Evolutionary conservation across 2,797 vertebrate species (phyloP).

Genomic region (Sarcophilus harrisii): DNA sequence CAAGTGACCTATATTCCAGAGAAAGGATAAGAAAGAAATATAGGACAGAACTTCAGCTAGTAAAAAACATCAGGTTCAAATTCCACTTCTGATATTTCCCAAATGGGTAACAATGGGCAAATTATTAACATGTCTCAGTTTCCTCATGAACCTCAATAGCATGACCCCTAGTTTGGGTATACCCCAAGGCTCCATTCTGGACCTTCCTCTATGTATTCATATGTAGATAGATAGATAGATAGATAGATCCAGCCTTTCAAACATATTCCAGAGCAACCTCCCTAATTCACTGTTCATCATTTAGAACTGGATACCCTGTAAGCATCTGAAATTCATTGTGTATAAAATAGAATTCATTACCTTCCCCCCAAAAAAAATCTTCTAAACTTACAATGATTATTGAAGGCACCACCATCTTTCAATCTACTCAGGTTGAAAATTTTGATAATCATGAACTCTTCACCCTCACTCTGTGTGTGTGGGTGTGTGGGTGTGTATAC

Average conservation of each 20-base stretch:
- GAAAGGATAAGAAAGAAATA: background rate
- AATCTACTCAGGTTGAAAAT: background rate
- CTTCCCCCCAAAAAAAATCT: background rate
- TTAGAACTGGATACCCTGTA: background rate
- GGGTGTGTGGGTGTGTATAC: too few relatives aligned
- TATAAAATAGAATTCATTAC: background rate
- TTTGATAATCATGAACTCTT: background rate
- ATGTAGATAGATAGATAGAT: background rate
- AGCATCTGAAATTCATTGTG: background rate
- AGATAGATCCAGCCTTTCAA: background rate
- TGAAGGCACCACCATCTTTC: background rate
- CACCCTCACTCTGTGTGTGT: too few relatives aligned
- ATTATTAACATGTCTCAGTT: background rate
- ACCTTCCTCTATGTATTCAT: background rate
- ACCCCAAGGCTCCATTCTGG: background rate
- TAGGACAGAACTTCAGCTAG: background rate
- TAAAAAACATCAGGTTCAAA: background rate
- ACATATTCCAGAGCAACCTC: background rate
- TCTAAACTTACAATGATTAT: background rate
- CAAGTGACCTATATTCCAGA: background rate
- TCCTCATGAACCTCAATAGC: background rate
- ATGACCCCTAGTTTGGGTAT: background rate
- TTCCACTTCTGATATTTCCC: background rate
- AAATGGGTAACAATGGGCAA: background rate
- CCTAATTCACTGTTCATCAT: background rate